phyloP scores from a whole-genome alignment of 1,140 invertebrate genomes.

The Solenopsis invicta region DNA sequence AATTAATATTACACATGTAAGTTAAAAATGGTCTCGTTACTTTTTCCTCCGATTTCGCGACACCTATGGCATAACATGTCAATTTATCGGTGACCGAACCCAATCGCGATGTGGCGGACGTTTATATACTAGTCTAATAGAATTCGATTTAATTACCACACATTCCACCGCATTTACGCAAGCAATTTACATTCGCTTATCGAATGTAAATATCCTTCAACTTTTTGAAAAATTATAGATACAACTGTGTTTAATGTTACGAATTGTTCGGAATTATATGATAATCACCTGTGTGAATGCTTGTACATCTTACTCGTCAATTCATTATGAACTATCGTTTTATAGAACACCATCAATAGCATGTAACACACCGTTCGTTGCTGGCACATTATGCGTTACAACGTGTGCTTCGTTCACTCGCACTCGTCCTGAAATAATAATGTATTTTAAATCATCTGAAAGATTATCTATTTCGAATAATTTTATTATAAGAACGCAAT shows the following conservation, averaged over 20 bases:
- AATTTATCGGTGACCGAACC: conserved; percentile 45
- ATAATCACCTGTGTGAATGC: conserved; percentile 37
- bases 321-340: conserved; percentile 54
- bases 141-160: conserved; percentile 8
- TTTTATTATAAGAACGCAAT: neutral
- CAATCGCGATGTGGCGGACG: neutral
- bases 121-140: conserved; percentile 9
- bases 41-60: conserved; percentile 69
- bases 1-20: conserved; percentile 74
- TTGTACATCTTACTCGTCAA: conserved; percentile 22
- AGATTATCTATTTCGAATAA: neutral
- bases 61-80: conserved; percentile 77
- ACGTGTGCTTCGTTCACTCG: conserved; percentile 93
- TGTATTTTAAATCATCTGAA: neutral
- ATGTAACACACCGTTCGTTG: conserved; percentile 96
- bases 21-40: conserved; percentile 46
- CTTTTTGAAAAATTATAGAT: conserved; percentile 5
- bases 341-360: conserved; percentile 92
- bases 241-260: neutral
- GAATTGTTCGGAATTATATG: neutral
- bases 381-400: conserved; percentile 93
- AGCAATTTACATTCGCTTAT: conserved; percentile 14
- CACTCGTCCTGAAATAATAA: conserved; percentile 90
- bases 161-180: neutral
- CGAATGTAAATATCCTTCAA: neutral